These are phyloP conservation scores for Vandiemenella viatica DNA, from an alignment of 2,888 invertebrate genomes.

Conservation along the genomic window DNA sequence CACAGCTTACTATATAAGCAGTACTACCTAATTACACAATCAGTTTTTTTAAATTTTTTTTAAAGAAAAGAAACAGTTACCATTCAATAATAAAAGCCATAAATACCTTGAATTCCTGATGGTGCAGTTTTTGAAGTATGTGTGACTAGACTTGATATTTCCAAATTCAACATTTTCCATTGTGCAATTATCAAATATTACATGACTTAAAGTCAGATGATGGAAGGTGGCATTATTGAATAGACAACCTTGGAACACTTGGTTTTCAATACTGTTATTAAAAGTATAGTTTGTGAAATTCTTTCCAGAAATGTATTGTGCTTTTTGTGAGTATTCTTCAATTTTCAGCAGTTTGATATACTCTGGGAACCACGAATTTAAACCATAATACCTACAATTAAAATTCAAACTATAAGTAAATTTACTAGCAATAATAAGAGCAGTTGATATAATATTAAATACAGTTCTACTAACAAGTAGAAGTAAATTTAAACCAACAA, in stretches of 20 bases:
- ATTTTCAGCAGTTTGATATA: constrained; percentile 33
- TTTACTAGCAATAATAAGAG: too few relatives aligned
- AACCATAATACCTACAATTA: constrained; percentile 34
- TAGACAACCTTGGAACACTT: not conserved
- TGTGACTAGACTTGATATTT: constrained; percentile 54
- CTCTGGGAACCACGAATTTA: constrained; percentile 41
- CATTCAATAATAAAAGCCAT: too few relatives aligned
- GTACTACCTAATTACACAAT: too few relatives aligned
- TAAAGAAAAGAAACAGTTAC: not conserved
- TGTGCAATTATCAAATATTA: constrained; percentile 51
- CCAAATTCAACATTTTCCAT: constrained; percentile 50
- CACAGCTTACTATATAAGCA: too few relatives aligned
- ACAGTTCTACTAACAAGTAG: too few relatives aligned
- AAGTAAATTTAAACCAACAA: too few relatives aligned
- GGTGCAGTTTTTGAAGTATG: constrained; percentile 43
- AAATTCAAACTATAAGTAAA: not conserved
- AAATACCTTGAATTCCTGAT: constrained; percentile 51
- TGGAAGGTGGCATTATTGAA: constrained; percentile 31
- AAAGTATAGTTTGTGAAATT: constrained; percentile 27
- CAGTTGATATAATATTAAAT: constrained; percentile 8
- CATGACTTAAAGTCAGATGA: constrained; percentile 53
- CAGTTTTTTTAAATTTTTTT: too few relatives aligned
- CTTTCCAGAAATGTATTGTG: not conserved
- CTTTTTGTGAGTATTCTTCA: constrained; percentile 20
- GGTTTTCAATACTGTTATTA: constrained; percentile 46